phyloP scores from a whole-genome alignment of 2,888 invertebrate species.

The Caenorhabditis sp. region DNA sequence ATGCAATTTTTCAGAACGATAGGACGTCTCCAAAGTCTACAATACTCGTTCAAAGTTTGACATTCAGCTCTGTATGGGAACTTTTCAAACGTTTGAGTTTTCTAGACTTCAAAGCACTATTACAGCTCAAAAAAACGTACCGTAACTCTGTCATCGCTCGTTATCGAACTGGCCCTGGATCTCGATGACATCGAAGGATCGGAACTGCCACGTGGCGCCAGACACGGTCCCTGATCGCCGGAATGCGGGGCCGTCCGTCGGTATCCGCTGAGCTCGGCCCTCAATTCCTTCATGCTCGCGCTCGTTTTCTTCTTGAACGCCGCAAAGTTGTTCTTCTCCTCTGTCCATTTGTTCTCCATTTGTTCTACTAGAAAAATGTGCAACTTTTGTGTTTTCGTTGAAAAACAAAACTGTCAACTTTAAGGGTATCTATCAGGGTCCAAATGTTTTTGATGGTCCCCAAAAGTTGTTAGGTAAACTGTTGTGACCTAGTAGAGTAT shows the following conservation, averaged over 20 bases:
- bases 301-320: conserved; percentile 60
- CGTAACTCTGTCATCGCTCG: conserved; percentile 66
- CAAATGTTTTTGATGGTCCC: too few species aligned
- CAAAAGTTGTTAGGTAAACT: too few species aligned
- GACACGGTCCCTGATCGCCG: conserved; percentile 2
- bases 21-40: too few species aligned
- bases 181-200: conserved; percentile 59
- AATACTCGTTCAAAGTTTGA: too few species aligned
- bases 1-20: too few species aligned
- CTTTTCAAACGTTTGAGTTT: too few species aligned
- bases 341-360: conserved; percentile 35
- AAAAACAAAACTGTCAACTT: too few species aligned
- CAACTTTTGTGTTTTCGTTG: not conserved
- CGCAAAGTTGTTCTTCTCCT: conserved; percentile 53
- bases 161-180: conserved; percentile 64
- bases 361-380: conserved; percentile 57
- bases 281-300: conserved; percentile 57
- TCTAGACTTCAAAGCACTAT: too few species aligned
- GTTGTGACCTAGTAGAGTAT: too few species aligned
- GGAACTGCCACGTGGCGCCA: conserved; percentile 23
- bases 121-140: too few species aligned
- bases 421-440: too few species aligned
- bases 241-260: conserved; percentile 10
- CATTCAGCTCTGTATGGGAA: too few species aligned
- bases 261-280: conserved; percentile 51